phyloP scores from a whole-genome alignment of 2,888 invertebrate species.

The Listrodromus nycthemerus region DNA sequence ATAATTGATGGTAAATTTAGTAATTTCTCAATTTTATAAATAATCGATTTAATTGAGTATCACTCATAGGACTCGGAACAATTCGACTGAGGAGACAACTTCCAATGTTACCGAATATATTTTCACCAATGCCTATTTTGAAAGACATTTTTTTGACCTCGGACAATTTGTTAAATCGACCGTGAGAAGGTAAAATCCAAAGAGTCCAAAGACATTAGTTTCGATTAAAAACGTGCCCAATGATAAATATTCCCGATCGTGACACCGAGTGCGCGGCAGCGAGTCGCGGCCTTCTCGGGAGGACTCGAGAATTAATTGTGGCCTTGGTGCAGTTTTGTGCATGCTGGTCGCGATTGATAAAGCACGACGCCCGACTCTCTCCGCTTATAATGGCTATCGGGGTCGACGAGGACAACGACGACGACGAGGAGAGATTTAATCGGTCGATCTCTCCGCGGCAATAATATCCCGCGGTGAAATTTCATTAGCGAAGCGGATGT shows the following conservation, averaged over 20 bases:
- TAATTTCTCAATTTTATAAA: no score
- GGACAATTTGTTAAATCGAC: no score
- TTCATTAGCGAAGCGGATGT: slow-evolving; percentile 59
- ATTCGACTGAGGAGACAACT: no score
- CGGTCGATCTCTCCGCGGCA: slow-evolving; percentile 60
- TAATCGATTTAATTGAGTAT: no score
- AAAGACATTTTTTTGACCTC: no score
- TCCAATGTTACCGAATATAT: no score
- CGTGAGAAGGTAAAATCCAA: background rate
- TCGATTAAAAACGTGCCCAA: slow-evolving; percentile 8
- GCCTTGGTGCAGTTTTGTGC: slow-evolving; percentile 20
- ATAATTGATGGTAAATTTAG: no score
- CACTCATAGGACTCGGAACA: no score
- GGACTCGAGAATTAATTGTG: slow-evolving; percentile 27
- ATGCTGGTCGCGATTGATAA: slow-evolving; percentile 24
- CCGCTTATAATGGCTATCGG: slow-evolving; percentile 18
- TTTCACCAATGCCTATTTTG: no score
- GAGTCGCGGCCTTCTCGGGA: slow-evolving; percentile 7
- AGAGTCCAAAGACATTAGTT: background rate
- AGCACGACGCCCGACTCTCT: slow-evolving; percentile 25
- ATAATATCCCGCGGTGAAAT: slow-evolving; percentile 68
- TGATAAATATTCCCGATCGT: slow-evolving; percentile 3
- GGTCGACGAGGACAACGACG: slow-evolving; percentile 17
- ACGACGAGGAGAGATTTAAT: slow-evolving; percentile 56
- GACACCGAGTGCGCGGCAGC: slow-evolving; percentile 2